phyloP scores from a whole-genome alignment of 1,140 invertebrate genomes.

The Penaeus japonicus region DNA sequence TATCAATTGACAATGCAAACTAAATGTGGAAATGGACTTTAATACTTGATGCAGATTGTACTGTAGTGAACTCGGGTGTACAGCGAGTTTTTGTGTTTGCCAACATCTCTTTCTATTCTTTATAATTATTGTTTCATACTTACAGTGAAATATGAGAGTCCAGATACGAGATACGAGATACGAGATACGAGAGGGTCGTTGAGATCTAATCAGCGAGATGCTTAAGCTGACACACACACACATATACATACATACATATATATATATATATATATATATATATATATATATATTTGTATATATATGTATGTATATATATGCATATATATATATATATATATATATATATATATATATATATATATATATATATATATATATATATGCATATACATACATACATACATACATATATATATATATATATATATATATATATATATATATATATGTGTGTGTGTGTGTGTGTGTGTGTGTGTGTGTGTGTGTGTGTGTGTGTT shows the following conservation, averaged over 20 bases:
- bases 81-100: too few relatives aligned
- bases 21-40: too few relatives aligned
- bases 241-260: background rate
- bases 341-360: background rate
- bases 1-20: too few relatives aligned
- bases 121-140: too few relatives aligned
- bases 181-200: too few relatives aligned
- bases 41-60: too few relatives aligned
- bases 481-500: background rate
- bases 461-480: background rate
- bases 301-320: background rate
- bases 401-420: background rate
- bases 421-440: background rate
- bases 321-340: background rate
- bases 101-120: too few relatives aligned
- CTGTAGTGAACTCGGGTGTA: too few relatives aligned
- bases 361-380: background rate
- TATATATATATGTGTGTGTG: background rate
- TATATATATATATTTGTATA: background rate
- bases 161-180: too few relatives aligned
- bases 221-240: too few relatives aligned
- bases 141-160: too few relatives aligned
- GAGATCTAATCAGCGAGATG: too few relatives aligned
- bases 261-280: background rate
- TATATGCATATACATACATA: background rate